A percentile compares a stretch with the other conserved stretches of the same genome.
These are phyloP conservation scores for Hirtodrosophila confusa DNA, from an alignment of 2,888 invertebrate species.

Conservation along the genomic window DNA sequence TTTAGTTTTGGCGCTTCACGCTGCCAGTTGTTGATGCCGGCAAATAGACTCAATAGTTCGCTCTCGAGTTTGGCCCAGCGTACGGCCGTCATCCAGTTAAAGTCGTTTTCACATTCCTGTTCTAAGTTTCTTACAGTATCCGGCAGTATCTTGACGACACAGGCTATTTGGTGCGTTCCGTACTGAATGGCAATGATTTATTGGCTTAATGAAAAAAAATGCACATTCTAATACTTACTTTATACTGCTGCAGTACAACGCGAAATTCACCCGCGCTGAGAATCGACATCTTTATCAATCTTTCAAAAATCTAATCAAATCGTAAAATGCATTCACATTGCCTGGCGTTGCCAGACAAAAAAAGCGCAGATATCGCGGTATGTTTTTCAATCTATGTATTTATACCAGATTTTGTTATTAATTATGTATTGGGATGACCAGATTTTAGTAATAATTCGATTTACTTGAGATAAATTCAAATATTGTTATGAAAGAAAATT, in stretches of 20 bases:
- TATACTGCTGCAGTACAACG: slow-evolving; percentile 52
- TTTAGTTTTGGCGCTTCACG: slow-evolving; percentile 35
- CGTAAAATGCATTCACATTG: neutral
- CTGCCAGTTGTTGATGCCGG: slow-evolving; percentile 25
- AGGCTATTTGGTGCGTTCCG: slow-evolving; percentile 34
- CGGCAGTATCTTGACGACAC: slow-evolving; percentile 51
- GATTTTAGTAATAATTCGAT: neutral
- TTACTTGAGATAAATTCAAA: too few relatives aligned
- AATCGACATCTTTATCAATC: slow-evolving; percentile 47
- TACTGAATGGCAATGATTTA: slow-evolving; percentile 29
- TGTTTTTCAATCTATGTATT: too few relatives aligned
- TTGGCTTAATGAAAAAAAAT: too few relatives aligned
- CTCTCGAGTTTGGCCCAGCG: slow-evolving; percentile 55
- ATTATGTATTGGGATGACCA: neutral
- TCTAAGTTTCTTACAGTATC: slow-evolving; percentile 21
- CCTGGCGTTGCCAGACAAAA: slow-evolving; percentile 22
- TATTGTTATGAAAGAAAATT: too few relatives aligned
- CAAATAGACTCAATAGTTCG: slow-evolving; percentile 39
- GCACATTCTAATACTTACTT: slow-evolving; percentile 23
- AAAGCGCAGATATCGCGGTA: too few relatives aligned
- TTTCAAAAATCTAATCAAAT: slow-evolving; percentile 15
- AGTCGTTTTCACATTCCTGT: slow-evolving; percentile 32
- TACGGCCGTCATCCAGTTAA: slow-evolving; percentile 52
- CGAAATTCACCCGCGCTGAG: slow-evolving; percentile 43
- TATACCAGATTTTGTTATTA: neutral